These are phyloP conservation scores for Stercorarius parasiticus DNA, from an alignment of 2,113 vertebrate genomes.

Conservation along the genomic window DNA sequence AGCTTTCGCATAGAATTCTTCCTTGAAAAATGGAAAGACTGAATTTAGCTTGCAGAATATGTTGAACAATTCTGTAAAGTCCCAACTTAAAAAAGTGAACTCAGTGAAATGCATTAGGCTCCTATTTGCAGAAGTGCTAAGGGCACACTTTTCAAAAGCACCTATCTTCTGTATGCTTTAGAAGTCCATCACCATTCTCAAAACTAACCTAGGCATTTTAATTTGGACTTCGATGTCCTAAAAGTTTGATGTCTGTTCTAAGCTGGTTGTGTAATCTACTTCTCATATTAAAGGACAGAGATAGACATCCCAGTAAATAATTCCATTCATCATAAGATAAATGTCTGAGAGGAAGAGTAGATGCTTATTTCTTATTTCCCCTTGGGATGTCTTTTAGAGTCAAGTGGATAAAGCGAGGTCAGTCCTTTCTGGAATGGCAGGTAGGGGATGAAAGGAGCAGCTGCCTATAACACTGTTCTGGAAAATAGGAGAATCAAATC, in stretches of 20 bases:
- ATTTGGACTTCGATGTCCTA: not conserved
- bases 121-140: not conserved
- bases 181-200: not conserved
- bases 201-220: not conserved
- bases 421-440: not conserved
- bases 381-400: not conserved
- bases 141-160: not conserved
- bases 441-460: not conserved
- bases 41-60: not conserved
- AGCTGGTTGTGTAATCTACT: not conserved
- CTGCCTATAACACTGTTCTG: not conserved
- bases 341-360: not conserved
- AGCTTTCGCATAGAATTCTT: not conserved
- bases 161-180: not conserved
- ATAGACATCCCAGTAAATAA: not conserved
- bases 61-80: not conserved
- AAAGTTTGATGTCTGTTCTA: not conserved
- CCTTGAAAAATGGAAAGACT: not conserved
- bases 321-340: not conserved
- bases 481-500: not conserved
- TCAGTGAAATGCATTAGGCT: not conserved
- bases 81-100: not conserved
- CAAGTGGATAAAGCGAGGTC: not conserved
- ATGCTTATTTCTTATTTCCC: not conserved
- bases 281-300: not conserved